Conservation (phyloP, 2,113 vertebrate genomes). For the Spilogale gracilis region DNA sequence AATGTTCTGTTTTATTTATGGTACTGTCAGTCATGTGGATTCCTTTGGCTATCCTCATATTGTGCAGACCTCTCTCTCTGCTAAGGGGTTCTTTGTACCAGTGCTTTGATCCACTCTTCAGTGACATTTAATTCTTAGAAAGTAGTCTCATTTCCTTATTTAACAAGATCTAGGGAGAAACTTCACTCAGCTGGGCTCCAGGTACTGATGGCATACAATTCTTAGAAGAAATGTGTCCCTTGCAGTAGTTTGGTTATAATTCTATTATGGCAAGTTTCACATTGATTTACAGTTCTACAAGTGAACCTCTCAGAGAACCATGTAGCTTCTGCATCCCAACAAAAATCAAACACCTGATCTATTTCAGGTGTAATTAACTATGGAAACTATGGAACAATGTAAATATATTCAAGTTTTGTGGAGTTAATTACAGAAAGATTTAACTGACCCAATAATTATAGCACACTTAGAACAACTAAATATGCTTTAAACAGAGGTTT, state of each 20-base stretch:
- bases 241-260: neutral
- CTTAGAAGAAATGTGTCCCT: neutral
- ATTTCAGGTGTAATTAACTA: neutral
- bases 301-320: neutral
- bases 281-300: neutral
- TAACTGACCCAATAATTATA: neutral
- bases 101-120: neutral
- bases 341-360: neutral
- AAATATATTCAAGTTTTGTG: neutral
- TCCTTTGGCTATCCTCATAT: neutral
- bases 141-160: neutral
- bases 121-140: neutral
- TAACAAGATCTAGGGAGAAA: neutral
- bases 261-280: neutral
- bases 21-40: too few species aligned
- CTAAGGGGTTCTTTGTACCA: too few species aligned
- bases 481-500: neutral
- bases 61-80: neutral
- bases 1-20: neutral
- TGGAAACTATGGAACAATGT: neutral
- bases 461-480: neutral
- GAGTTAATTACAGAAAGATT: neutral
- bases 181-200: neutral
- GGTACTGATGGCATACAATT: neutral
- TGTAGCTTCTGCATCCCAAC: neutral